Evolutionary conservation across 2,113 vertebrate species (phyloP), one percentile per base, ranked within the genome.

Genomic region (Rhodinocichla rosea): DNA sequence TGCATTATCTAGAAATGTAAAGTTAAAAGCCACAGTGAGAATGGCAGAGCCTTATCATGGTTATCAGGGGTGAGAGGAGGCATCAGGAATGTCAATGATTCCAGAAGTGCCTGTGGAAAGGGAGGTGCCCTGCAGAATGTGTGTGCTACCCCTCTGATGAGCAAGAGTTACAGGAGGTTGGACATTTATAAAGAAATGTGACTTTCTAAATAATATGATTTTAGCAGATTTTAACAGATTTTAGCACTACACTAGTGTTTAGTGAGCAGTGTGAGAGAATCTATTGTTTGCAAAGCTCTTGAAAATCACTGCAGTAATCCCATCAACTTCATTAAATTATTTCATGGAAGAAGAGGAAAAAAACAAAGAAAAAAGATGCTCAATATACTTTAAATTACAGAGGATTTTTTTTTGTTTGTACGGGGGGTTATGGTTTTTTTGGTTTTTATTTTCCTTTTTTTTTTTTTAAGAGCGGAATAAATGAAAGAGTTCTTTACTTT

Each of bases 161-260:
- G 14, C 28, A 16, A 30, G 23, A 59, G 33, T 26, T 42, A 17
- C n/a, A 16, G 44, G 57, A 39, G 20, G 7, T 4, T 6, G n/a
- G 53, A 2, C 7, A 10, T 49, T 32, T 53, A 4, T 9, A 33
- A 45, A 55, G 73, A 75, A 83, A 44, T 5, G 13, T 11, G 40
- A 2, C 3, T 39, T 65, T 87, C 24, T 47, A 17, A 57, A n/a
- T 32, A 15, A 35, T 11, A 10, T 0, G 1, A 11, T 50, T 64
- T 71, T 67, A 55, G 53, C 42, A 87, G 70, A 27, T 39, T 64
- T 71, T 67, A 55, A 49, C 42, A 87, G 70, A 27, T 39, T 60
- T 60, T 60, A 32, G 24, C 13, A 28, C 35, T 28, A 7, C 17
- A 28, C 16, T 27, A 1, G 21, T 30, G 69, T 71, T 53, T 21